Evolutionary conservation across 2,797 vertebrate species (phyloP), one percentile per base, ranked within the genome.

Genomic region (Channa striata): DNA sequence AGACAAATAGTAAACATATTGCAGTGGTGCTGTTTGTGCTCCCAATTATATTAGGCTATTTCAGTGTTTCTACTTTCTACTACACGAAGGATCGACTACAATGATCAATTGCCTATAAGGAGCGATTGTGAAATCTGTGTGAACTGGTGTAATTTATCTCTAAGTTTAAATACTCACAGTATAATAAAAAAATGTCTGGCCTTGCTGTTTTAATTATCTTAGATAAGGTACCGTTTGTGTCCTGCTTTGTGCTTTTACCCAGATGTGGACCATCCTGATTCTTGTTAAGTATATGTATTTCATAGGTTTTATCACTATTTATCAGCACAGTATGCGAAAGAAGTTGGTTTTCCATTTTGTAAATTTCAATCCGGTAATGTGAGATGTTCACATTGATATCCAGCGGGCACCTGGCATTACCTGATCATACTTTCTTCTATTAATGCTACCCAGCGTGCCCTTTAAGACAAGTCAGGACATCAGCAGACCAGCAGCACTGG

Each of bases 1-100:
- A 16, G 16, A 37, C 44, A 46, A 53, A 59, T 36, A 40, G 6
- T 54, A 46, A 53, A 67, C 12, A 58, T 4, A 54, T 40, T 19
- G 12, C 9, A 37, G 0, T 14, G 11, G 14, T 30, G 16, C 5
- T 9, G 5, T 20, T 2, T 30, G 25, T 30, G 25, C 25, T 30
- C 25, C 2, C 25, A 30, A 30, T 30, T 30, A 30, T 3, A 30
- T 30, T 6, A 30, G 25, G 4, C 25, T 30, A 30, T 30, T 4
- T 30, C 25, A 30, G 25, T 2, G 25, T 30, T 30, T 30, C 25
- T 30, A 30, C 6, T 30, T 30, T 30, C 6, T n/a, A n/a, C n/a
- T n/a, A 50, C 20, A 33, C 53, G 37, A 67, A 57, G 19, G 19
- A 39, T 46, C 3, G 11, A 59, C 9, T 4, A 59, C 33, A 46